A percentile compares a stretch with the other conserved stretches of the same genome.
Conservation (phyloP, 2,797 vertebrate species). For the Silurus aristotelis region DNA sequence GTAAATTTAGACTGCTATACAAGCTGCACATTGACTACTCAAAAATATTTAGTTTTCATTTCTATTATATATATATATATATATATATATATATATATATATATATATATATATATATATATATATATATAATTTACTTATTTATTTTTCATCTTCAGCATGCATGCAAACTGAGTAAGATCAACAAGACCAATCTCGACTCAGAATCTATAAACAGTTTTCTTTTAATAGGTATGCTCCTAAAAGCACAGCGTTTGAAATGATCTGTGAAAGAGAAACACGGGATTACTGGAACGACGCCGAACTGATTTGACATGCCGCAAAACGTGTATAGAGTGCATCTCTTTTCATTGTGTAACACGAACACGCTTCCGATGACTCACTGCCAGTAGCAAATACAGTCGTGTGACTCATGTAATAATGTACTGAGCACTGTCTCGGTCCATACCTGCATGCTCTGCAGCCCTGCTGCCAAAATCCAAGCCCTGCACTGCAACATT, state of each 20-base stretch:
- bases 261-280: slow-evolving; percentile 32
- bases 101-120: too few relatives aligned
- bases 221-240: background rate
- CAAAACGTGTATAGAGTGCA: slow-evolving; percentile 17
- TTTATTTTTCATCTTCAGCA: background rate
- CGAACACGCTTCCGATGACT: slow-evolving; percentile 23
- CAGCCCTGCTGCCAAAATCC: background rate
- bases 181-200: background rate
- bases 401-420: slow-evolving; percentile 31
- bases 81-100: too few relatives aligned
- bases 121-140: too few relatives aligned
- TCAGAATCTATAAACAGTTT: background rate
- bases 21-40: too few relatives aligned
- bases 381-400: slow-evolving; percentile 19
- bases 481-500: background rate
- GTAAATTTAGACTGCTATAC: too few relatives aligned
- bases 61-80: too few relatives aligned
- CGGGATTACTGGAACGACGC: background rate
- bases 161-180: background rate
- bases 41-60: too few relatives aligned
- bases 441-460: slow-evolving; percentile 11
- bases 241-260: slow-evolving; percentile 5
- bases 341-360: slow-evolving; percentile 9
- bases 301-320: slow-evolving; percentile 22
- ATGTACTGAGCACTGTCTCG: slow-evolving; percentile 1